Percentiles rank a stretch among this genome's conserved stretches.
phyloP scores from a whole-genome alignment of 2,888 invertebrate species.

The Caenorhabditis angaria region DNA sequence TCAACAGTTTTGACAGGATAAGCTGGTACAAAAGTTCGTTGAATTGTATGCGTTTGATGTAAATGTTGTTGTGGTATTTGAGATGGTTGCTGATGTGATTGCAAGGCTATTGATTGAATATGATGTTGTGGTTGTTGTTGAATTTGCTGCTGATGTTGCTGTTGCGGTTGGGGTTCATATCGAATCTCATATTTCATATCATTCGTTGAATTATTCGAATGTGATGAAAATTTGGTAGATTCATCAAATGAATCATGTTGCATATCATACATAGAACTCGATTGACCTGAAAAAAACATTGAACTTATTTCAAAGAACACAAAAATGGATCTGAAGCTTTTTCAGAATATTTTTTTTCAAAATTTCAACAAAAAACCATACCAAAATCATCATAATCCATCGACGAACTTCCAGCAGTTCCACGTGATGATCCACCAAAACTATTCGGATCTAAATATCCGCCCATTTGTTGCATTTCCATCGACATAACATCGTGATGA shows the following conservation, averaged over 20 bases:
- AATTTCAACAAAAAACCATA: not conserved
- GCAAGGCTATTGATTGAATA: too few species aligned
- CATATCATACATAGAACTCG: conserved; percentile 10
- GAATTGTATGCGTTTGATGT: not conserved
- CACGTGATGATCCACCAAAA: conserved; percentile 20
- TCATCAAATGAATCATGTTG: not conserved
- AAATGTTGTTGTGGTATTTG: not conserved
- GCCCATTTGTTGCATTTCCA: conserved; percentile 36
- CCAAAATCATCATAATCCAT: conserved; percentile 20
- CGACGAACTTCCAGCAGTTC: not conserved
- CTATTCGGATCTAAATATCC: conserved; percentile 38
- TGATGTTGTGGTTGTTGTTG: conserved; percentile 2
- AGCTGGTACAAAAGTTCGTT: conserved; percentile 14
- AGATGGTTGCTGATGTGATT: too few species aligned
- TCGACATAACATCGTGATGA: conserved; percentile 33
- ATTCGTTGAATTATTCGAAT: not conserved
- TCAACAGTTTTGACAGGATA: conserved; percentile 31
- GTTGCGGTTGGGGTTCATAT: not conserved
- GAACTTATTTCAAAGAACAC: not conserved
- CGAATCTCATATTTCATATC: not conserved
- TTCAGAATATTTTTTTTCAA: not conserved
- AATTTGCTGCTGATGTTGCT: not conserved
- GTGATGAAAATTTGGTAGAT: not conserved
- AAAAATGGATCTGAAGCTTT: not conserved
- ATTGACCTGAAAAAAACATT: not conserved